phyloP scores from a whole-genome alignment of 2,888 invertebrate genomes.

The Napeogenes inachia region DNA sequence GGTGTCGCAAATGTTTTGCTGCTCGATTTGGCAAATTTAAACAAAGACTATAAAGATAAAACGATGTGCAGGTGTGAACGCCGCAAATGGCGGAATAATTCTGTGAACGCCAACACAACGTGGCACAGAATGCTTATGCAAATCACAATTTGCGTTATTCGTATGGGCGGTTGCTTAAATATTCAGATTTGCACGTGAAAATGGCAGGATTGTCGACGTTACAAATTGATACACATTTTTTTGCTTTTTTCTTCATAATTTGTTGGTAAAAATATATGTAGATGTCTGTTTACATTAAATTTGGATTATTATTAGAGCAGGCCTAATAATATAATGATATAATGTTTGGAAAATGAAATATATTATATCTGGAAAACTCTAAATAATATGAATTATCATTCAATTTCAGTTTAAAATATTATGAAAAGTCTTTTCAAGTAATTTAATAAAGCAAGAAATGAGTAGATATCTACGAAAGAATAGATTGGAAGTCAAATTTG shows the following conservation, averaged over 20 bases:
- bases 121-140: conserved; percentile 52
- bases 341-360: too few relatives aligned
- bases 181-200: conserved; percentile 30
- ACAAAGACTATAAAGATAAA: conserved; percentile 29
- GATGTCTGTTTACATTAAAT: not conserved
- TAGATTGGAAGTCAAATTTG: too few relatives aligned
- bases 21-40: conserved; percentile 31
- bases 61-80: conserved; percentile 34
- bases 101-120: conserved; percentile 33
- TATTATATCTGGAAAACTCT: too few relatives aligned
- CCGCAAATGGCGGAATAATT: conserved; percentile 41
- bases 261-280: conserved; percentile 2
- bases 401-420: too few relatives aligned
- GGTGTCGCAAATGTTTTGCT: conserved; percentile 26
- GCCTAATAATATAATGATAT: too few relatives aligned
- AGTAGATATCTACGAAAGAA: too few relatives aligned
- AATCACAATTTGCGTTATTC: conserved; percentile 49
- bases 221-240: conserved; percentile 32
- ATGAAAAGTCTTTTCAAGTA: too few relatives aligned
- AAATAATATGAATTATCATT: too few relatives aligned
- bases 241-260: conserved; percentile 11
- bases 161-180: conserved; percentile 30
- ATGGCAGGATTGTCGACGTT: conserved; percentile 25
- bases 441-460: too few relatives aligned
- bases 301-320: too few relatives aligned